Evolutionary conservation across 2,113 vertebrate species (phyloP).

Genomic region (Pedionomus torquatus): DNA sequence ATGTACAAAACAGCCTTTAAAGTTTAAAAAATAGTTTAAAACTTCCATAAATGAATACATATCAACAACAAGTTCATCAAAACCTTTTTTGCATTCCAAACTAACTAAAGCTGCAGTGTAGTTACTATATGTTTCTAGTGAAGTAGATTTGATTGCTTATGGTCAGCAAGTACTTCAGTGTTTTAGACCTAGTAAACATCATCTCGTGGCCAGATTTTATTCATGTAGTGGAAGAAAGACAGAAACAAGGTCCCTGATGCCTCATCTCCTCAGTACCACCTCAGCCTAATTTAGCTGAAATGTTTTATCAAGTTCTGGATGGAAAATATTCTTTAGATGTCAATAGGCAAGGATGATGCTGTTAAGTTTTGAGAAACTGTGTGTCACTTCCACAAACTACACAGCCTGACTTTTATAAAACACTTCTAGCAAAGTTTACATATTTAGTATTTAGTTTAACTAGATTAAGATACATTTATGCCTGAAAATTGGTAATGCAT

Average conservation of each 20-base stretch:
- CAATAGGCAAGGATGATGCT: neutral
- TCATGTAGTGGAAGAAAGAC: neutral
- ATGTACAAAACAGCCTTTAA: neutral
- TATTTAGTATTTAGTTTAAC: neutral
- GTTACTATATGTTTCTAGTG: rapidly evolving
- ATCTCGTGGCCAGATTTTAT: neutral
- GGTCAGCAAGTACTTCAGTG: neutral
- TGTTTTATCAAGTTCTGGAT: neutral
- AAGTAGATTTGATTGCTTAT: neutral
- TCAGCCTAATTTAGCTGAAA: neutral
- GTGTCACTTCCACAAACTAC: neutral
- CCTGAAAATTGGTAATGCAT: neutral
- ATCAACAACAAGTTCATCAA: neutral
- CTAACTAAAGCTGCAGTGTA: neutral
- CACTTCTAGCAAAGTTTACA: neutral
- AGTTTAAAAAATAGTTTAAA: neutral
- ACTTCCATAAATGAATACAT: neutral
- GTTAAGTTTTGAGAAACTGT: neutral
- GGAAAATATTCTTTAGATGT: neutral
- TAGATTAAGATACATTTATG: neutral
- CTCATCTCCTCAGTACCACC: neutral
- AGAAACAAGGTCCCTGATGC: neutral
- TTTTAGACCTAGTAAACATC: neutral
- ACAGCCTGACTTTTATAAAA: neutral
- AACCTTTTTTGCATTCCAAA: neutral